Percentiles rank a stretch among this genome's conserved stretches.
These are phyloP conservation scores for Rhingia rostrata DNA, from an alignment of 2,888 invertebrate species.

Conservation along the genomic window DNA sequence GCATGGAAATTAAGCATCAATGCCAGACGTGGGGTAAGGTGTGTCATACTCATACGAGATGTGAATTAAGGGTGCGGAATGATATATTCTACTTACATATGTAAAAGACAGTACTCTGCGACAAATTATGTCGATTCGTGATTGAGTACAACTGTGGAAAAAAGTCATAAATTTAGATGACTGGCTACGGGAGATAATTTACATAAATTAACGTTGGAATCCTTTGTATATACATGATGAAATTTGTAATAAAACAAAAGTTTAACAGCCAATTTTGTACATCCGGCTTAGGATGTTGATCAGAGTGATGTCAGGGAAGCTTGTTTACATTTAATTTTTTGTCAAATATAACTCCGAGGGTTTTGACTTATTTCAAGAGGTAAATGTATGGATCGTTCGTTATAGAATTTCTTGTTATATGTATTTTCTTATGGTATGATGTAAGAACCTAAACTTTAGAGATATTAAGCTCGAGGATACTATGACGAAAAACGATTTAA, in stretches of 20 bases:
- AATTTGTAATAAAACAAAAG: not conserved
- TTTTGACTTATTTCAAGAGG: no score
- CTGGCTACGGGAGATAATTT: slow-evolving; percentile 1
- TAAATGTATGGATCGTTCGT: no score
- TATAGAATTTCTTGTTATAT: no score
- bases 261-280: no score
- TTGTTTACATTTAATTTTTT: no score
- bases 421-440: no score
- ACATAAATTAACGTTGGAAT: slow-evolving; percentile 1
- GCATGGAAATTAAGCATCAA: slow-evolving; percentile 20
- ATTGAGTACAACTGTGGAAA: slow-evolving; percentile 31
- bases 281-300: no score
- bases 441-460: no score
- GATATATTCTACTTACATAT: slow-evolving; percentile 9
- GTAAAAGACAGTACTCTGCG: slow-evolving; percentile 33
- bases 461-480: no score
- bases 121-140: slow-evolving; percentile 35
- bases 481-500: no score
- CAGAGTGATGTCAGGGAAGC: no score
- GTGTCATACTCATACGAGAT: slow-evolving; percentile 5
- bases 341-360: no score
- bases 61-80: slow-evolving; percentile 55
- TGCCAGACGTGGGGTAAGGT: slow-evolving; percentile 47
- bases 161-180: slow-evolving; percentile 19
- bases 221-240: not conserved